A percentile compares a stretch with the other conserved stretches of the same genome.
Conservation (phyloP, 2,888 invertebrate species). For the Yponomeuta malinellus region DNA sequence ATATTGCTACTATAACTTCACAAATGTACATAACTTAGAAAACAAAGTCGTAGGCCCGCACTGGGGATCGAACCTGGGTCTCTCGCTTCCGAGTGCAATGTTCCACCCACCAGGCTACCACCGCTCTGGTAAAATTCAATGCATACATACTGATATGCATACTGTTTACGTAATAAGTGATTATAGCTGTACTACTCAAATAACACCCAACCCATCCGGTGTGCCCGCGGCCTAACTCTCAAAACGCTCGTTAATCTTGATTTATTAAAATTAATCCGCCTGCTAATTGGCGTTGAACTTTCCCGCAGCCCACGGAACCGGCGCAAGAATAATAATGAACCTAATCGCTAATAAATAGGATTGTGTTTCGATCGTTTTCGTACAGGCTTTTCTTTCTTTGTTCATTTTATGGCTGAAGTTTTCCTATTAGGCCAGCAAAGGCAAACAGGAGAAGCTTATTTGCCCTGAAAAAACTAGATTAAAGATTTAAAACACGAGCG, state of each 20-base stretch:
- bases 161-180: too few relatives aligned
- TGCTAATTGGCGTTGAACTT: constrained; percentile 30
- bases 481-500: too few relatives aligned
- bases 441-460: too few relatives aligned
- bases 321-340: background rate
- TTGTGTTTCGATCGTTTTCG: background rate
- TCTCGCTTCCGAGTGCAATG: too few relatives aligned
- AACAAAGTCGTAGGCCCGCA: too few relatives aligned
- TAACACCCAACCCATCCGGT: constrained; percentile 14
- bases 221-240: constrained; percentile 25
- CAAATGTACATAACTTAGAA: too few relatives aligned
- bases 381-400: background rate
- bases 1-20: too few relatives aligned
- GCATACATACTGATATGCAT: too few relatives aligned
- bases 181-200: background rate
- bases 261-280: constrained; percentile 38
- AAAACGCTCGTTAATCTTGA: constrained; percentile 33
- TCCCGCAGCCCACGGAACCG: constrained; percentile 11
- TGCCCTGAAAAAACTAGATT: too few relatives aligned
- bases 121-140: too few relatives aligned
- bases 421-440: background rate
- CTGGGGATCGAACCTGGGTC: too few relatives aligned
- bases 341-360: background rate
- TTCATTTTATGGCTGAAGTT: background rate
- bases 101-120: too few relatives aligned